phyloP scores from a whole-genome alignment of 2,113 vertebrate genomes.

The Geococcyx californianus region DNA sequence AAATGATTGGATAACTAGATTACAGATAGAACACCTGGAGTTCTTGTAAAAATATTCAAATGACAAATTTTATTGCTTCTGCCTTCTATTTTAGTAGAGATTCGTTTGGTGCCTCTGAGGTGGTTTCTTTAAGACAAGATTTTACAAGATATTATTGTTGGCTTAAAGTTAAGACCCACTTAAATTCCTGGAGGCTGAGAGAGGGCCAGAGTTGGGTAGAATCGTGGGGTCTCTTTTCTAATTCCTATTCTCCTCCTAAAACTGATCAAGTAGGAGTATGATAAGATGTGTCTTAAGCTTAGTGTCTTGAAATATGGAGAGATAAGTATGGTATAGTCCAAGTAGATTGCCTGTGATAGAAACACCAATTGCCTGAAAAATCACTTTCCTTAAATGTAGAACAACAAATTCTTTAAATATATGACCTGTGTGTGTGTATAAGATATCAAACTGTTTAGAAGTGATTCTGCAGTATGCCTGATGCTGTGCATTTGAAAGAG shows the following conservation, averaged over 20 bases:
- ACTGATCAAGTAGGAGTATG: background rate
- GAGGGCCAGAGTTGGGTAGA: background rate
- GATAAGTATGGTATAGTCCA: background rate
- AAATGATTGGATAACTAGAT: background rate
- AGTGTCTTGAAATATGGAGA: background rate
- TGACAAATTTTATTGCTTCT: background rate
- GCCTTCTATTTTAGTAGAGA: background rate
- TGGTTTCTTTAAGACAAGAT: background rate
- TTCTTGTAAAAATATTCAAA: background rate
- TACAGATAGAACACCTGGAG: background rate
- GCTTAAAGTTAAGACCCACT: background rate
- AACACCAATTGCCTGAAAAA: background rate
- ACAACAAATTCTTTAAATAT: background rate
- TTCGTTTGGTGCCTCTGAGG: background rate
- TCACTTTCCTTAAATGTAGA: background rate
- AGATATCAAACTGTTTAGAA: background rate
- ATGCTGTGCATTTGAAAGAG: background rate
- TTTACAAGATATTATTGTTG: background rate
- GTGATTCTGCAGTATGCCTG: background rate
- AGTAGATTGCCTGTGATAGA: background rate
- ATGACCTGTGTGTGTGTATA: background rate
- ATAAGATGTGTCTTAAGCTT: background rate
- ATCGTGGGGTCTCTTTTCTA: background rate
- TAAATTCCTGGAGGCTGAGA: background rate
- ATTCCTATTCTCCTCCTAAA: rapidly evolving